Conservation (phyloP, 2,797 vertebrate genomes). For the Pangasius djambal region DNA sequence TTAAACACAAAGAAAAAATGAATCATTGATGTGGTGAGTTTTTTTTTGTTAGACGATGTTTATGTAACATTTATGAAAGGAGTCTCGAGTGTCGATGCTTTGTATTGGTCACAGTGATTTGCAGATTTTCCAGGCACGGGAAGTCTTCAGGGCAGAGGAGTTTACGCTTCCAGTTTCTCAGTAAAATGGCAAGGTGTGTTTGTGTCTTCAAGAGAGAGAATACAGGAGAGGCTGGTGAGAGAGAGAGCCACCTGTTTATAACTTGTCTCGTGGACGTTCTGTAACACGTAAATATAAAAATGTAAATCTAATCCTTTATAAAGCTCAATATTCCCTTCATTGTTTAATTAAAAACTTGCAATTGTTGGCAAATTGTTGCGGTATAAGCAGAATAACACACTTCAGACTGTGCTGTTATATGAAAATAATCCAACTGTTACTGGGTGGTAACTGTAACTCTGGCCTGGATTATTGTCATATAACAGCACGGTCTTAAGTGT, state of each 20-base stretch:
- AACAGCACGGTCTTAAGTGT: too few species aligned
- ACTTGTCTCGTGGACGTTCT: background rate
- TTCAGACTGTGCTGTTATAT: too few species aligned
- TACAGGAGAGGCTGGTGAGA: background rate
- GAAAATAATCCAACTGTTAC: too few species aligned
- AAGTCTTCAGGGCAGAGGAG: background rate
- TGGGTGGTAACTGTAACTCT: too few species aligned
- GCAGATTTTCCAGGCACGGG: background rate
- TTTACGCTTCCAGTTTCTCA: background rate
- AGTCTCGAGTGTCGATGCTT: background rate
- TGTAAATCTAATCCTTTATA: too few species aligned
- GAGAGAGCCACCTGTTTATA: background rate
- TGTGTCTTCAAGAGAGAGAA: background rate
- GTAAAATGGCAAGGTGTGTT: background rate
- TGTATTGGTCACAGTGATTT: background rate
- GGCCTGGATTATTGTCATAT: too few species aligned
- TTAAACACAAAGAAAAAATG: background rate
- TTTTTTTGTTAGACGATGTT: background rate
- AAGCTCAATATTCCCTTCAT: background rate
- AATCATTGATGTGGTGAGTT: background rate
- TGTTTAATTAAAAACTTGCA: background rate
- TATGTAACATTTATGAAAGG: background rate
- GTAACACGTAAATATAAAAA: background rate
- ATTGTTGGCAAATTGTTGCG: too few species aligned
- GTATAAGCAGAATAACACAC: background rate